Evolutionary conservation across 2,888 invertebrate species (phyloP).

Genomic region (Sisyra terminalis): DNA sequence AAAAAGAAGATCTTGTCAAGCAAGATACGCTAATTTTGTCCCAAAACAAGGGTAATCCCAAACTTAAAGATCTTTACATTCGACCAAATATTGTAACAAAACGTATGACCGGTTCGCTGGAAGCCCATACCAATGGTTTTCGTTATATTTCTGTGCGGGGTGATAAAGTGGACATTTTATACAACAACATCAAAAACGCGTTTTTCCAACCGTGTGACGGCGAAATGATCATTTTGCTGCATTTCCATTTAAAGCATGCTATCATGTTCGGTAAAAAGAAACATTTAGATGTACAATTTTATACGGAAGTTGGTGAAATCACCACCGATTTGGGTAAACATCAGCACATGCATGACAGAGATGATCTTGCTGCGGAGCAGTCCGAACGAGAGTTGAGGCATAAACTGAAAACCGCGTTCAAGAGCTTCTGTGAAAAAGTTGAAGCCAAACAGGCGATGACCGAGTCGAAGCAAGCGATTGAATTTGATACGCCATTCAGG

Average conservation of each 20-base stretch:
- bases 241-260: constrained; percentile 97
- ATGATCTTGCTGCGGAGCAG: constrained; percentile 97
- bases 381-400: constrained; percentile 92
- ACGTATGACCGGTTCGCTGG: constrained; percentile 83
- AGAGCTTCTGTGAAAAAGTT: constrained; percentile 94
- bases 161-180: constrained; percentile 97
- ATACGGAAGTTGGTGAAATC: constrained; percentile 98
- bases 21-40: constrained; percentile 91
- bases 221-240: constrained; percentile 95
- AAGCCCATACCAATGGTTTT: constrained; percentile 93
- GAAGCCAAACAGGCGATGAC: constrained; percentile 2
- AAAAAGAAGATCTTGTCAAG: constrained; percentile 97
- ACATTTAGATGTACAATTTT: constrained; percentile 97
- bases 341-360: constrained; percentile 99
- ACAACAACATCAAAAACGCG: constrained; percentile 98
- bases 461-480: constrained; percentile 84
- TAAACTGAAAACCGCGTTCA: constrained; percentile 94
- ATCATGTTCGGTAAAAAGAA: constrained; percentile 98
- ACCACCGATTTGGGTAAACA: constrained; percentile 99
- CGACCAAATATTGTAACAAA: constrained; percentile 97
- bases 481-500: constrained; percentile 97
- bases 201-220: constrained; percentile 99
- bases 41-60: constrained; percentile 93
- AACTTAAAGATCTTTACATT: constrained; percentile 93
- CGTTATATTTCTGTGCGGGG: constrained; percentile 98